phyloP scores from a whole-genome alignment of 1,140 invertebrate genomes.

The Atta cephalotes region DNA sequence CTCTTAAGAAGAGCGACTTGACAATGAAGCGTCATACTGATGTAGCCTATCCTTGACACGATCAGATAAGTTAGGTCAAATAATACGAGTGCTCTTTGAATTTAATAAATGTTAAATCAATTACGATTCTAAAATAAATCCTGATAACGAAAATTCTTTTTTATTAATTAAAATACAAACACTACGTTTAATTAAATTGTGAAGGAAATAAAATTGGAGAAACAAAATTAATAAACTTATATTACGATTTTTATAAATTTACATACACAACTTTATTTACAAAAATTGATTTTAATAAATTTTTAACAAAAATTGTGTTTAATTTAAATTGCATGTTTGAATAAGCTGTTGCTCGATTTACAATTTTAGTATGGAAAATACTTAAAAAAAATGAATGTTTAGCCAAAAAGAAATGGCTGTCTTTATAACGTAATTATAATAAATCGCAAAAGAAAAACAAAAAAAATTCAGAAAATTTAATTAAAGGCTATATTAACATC shows the following conservation, averaged over 20 bases:
- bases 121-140: too few relatives aligned
- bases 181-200: background rate
- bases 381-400: background rate
- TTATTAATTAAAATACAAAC: background rate
- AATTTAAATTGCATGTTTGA: background rate
- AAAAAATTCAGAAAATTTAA: background rate
- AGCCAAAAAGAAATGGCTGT: background rate
- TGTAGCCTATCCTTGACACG: background rate
- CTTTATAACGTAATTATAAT: background rate
- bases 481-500: background rate
- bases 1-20: constrained; percentile 3
- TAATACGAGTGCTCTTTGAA: background rate
- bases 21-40: constrained; percentile 13
- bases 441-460: background rate
- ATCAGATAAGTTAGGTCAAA: background rate
- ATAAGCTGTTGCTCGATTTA: background rate
- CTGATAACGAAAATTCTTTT: background rate
- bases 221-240: background rate
- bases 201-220: background rate
- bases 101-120: background rate
- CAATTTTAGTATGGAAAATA: background rate
- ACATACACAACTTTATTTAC: too few relatives aligned
- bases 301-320: background rate
- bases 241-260: background rate
- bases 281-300: too few relatives aligned